Conservation (phyloP, 1,140 invertebrate species). For the Calosoma granatense region DNA sequence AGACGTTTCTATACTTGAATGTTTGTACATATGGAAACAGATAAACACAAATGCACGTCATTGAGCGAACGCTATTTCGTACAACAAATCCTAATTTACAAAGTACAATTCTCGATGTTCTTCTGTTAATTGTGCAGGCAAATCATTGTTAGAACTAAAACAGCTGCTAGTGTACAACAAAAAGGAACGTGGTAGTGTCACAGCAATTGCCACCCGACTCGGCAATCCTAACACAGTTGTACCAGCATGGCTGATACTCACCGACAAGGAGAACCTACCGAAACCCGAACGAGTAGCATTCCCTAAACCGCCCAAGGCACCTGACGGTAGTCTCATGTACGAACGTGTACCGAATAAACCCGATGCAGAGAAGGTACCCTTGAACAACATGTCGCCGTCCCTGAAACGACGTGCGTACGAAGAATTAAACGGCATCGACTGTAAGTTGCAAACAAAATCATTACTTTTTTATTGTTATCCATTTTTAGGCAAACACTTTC, state of each 20-base stretch:
- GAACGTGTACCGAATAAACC: constrained; percentile 71
- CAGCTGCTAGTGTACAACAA: constrained; percentile 42
- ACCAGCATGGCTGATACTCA: constrained; percentile 72
- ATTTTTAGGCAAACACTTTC: constrained; percentile 12
- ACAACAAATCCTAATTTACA: too few species aligned
- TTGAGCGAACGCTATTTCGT: too few species aligned
- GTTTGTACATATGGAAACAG: too few species aligned
- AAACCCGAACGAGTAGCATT: constrained; percentile 70
- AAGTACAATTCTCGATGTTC: too few species aligned
- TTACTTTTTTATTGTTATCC: constrained; percentile 15
- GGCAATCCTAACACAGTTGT: constrained; percentile 54
- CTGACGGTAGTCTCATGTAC: constrained; percentile 75
- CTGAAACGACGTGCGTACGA: constrained; percentile 71
- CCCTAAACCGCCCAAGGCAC: constrained; percentile 76
- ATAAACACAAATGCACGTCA: too few species aligned
- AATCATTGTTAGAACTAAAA: constrained; percentile 48
- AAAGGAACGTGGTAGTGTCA: constrained; percentile 56
- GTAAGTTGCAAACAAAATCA: too few species aligned
- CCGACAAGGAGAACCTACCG: constrained; percentile 67
- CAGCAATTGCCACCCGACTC: constrained; percentile 65
- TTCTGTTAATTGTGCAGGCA: too few species aligned
- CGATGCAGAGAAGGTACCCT: constrained; percentile 54
- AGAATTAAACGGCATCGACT: constrained; percentile 81
- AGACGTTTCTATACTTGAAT: too few species aligned
- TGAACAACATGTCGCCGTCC: constrained; percentile 46